A percentile compares a stretch with the other conserved stretches of the same genome.
phyloP scores from a whole-genome alignment of 2,797 vertebrate species.

The Danio tinwini region DNA sequence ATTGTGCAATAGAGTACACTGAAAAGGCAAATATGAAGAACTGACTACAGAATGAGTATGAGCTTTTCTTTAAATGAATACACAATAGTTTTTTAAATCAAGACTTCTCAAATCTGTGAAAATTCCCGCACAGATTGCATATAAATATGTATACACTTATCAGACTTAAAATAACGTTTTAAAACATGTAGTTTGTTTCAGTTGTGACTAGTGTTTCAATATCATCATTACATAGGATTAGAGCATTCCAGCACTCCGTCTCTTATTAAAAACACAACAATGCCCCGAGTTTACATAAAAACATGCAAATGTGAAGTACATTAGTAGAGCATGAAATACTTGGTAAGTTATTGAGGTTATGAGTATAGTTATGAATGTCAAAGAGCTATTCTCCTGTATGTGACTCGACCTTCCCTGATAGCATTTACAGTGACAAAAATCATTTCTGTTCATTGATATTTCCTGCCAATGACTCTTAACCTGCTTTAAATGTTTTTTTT shows the following conservation, averaged over 20 bases:
- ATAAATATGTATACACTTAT: conserved; percentile 71
- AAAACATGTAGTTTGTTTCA: conserved; percentile 52
- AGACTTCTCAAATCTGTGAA: conserved; percentile 69
- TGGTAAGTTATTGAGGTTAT: conserved; percentile 42
- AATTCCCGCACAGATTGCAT: conserved; percentile 75
- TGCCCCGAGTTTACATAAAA: conserved; percentile 45
- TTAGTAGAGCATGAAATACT: conserved; percentile 52
- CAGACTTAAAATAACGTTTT: conserved; percentile 58
- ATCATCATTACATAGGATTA: conserved; percentile 49
- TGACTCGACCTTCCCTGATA: conserved; percentile 45
- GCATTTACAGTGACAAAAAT: conserved; percentile 52
- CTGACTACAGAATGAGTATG: conserved; percentile 18
- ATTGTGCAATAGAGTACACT: conserved; percentile 72
- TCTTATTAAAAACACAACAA: conserved; percentile 15
- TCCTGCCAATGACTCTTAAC: conserved; percentile 22
- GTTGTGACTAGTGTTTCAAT: conserved; percentile 44
- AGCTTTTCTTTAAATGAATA: conserved; percentile 55
- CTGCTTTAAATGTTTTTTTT: conserved; percentile 14
- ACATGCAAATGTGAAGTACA: conserved; percentile 54
- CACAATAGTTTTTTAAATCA: conserved; percentile 47
- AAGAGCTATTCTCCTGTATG: conserved; percentile 24
- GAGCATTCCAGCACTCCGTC: conserved; percentile 39
- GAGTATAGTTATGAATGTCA: conserved; percentile 39
- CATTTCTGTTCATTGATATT: conserved; percentile 17
- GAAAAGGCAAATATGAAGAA: conserved; percentile 47